Base-by-base conservation (phyloP, 2,888 invertebrate genomes). In the Aspidiotus destructor region DNA sequence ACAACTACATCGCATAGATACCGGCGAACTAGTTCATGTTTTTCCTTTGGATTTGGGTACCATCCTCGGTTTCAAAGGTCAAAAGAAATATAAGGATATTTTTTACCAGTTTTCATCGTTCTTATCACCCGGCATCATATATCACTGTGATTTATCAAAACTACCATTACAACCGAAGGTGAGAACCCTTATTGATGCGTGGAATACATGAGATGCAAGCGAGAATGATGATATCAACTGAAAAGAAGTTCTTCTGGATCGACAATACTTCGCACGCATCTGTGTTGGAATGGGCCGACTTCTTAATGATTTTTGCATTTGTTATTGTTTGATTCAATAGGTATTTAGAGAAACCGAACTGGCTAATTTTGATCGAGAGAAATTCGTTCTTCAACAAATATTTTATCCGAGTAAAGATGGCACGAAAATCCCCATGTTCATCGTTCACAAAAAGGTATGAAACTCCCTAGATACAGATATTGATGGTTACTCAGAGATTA, bases 61-160 rank as follows among this genome's bases (percentile, higher is more conserved):
- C 0, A 83, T 98, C 44, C 85, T 85, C 16, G 87, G 87, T 3
- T 88, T 90, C 78, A 88, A 89, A 15, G 95, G 94, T 11, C 86
- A 90, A 77, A 89, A 88, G 76, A 83, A 87, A 74, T 87, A 91
- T 75, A 83, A 85, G 0, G 93, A 95, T 81, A 87, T 97, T 75
- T 98, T 97, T 80, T 96, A 90, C 79, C 86, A 88, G 75, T 96
- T 97, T 79, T 88, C 88, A 72, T 97, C 97, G 0, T 98, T 97
- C 80, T 82, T 97, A 62, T 88, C 89, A 64, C 97, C 98, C 40
- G 86, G 86, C 72, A 82, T 86, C 73, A 93, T 96, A 75, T 97
- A 91, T 79, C 86, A 84, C 72, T 88, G 89, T 71, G 91, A 96
- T 78, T 85, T 97, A 74, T 83, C 81, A 1, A 81, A 83, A 69